Base-by-base conservation (phyloP, 1,140 invertebrate genomes). In the Microplitis mediator region DNA sequence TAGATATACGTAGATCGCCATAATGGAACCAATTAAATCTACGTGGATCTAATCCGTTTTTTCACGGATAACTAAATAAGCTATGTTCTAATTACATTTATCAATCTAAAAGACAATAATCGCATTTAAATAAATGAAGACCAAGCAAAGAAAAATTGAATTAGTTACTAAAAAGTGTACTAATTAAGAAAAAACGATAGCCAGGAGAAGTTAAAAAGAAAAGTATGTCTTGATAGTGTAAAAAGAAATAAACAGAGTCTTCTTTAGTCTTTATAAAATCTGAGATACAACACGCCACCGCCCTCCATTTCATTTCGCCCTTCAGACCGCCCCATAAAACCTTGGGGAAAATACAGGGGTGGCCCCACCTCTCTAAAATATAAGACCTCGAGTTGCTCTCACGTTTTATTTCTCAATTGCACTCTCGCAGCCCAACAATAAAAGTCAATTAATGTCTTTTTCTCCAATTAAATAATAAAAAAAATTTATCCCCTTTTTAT, bases 251-350 rank as follows among this genome's bases (percentile, higher is more conserved):
- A 54, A 64, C 14, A 35, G n/a, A 60, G 52, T 74, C 74, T 64
- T 73, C 62, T 56, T 54, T 60, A 32, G 13, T 34, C 54, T 67
- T 36, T 54, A 16, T n/a, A 54, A 32, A 68, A 8, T 34, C 45
- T 34, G 8, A 14, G 31, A 67, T 52, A 23, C 11, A 35, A n/a
- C 45, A 58, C 54, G 52, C 54, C 61, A 61, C 72, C 75, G 79
- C 74, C 79, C 74, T 81, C 78, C 76, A 79, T 82, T 79, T 77
- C 80, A 77, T 74, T 79, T 79, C 73, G 71, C 64, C 74, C 73
- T 63, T 54, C 56, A 78, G 75, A 81, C 75, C 78, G 79, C 75
- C 80, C 77, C 69, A 56, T 76, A 66, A 39, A 58, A 32, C 54
- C 11, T 9, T 36, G 52, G 51, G 39, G 66, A 58, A 35, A 56